These are phyloP conservation scores for Gordius sp. DNA, from an alignment of 2,888 invertebrate species.

Conservation along the genomic window DNA sequence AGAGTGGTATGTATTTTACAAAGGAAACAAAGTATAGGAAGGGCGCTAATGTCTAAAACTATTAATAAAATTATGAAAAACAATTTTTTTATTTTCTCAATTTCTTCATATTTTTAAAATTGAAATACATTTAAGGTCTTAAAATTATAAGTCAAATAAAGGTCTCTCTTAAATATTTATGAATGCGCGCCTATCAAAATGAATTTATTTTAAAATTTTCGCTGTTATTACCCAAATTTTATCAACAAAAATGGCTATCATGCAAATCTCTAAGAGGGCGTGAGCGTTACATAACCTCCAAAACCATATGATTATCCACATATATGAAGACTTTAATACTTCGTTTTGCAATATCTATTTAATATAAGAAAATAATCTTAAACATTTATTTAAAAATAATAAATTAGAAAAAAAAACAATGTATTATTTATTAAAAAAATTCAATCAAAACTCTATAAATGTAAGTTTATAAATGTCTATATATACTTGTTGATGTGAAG, in stretches of 20 bases:
- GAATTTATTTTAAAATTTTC: neutral
- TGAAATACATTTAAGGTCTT: neutral
- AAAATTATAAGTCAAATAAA: neutral
- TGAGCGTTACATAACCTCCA: conserved; percentile 57
- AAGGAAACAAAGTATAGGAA: too few species aligned
- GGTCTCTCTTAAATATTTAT: neutral
- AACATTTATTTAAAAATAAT: conserved; percentile 31
- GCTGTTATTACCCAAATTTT: conserved; percentile 38
- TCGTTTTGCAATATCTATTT: conserved; percentile 22
- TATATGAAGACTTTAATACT: conserved; percentile 43
- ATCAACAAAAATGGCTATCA: conserved; percentile 52
- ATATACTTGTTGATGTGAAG: conserved; percentile 20
- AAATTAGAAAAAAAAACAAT: conserved; percentile 29
- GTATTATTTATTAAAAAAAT: conserved; percentile 4
- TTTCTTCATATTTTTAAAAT: too few species aligned
- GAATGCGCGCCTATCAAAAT: neutral
- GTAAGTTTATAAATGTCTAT: neutral
- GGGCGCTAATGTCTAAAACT: too few species aligned
- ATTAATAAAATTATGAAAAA: too few species aligned
- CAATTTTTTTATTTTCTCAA: too few species aligned
- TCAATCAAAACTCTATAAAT: conserved; percentile 1
- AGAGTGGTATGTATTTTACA: too few species aligned
- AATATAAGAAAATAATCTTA: conserved; percentile 28
- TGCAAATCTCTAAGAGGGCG: conserved; percentile 44
- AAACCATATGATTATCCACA: conserved; percentile 43